Evolutionary conservation across 1,140 invertebrate species (phyloP).

Genomic region (Charaxes varanes): DNA sequence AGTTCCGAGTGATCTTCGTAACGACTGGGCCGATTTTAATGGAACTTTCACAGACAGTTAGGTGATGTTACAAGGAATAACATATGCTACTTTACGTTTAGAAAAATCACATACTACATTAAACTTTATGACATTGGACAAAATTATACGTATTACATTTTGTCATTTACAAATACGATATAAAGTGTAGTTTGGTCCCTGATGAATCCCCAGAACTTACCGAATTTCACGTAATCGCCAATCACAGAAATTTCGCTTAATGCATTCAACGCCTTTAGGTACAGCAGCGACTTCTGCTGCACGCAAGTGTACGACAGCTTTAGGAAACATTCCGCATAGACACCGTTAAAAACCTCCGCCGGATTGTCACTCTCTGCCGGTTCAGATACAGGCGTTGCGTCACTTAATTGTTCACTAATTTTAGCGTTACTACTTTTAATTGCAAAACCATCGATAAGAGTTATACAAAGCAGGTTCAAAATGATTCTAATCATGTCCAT

Average conservation of each 20-base stretch:
- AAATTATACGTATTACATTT: too few relatives aligned
- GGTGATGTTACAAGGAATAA: too few relatives aligned
- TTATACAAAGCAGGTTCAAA: slow-evolving; percentile 19
- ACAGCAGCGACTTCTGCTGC: slow-evolving; percentile 69
- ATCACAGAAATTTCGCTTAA: slow-evolving; percentile 71
- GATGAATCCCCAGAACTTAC: slow-evolving; percentile 36
- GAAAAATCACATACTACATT: too few relatives aligned
- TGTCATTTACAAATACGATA: background rate
- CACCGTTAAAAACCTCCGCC: slow-evolving; percentile 55
- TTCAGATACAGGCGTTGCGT: background rate
- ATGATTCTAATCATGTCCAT: slow-evolving; percentile 34
- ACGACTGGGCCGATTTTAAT: too few relatives aligned
- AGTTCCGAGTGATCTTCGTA: too few relatives aligned
- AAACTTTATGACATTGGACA: too few relatives aligned
- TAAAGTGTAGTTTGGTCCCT: background rate
- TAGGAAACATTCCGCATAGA: slow-evolving; percentile 67
- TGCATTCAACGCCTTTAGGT: slow-evolving; percentile 65
- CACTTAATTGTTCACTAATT: slow-evolving; percentile 12
- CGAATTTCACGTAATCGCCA: slow-evolving; percentile 72
- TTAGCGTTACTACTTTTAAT: slow-evolving; percentile 20
- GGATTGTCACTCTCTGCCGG: slow-evolving; percentile 23
- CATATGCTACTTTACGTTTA: too few relatives aligned
- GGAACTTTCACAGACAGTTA: too few relatives aligned
- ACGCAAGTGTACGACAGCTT: slow-evolving; percentile 72
- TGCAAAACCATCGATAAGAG: slow-evolving; percentile 24